Percentiles rank a stretch among this genome's conserved stretches.
phyloP scores from a whole-genome alignment of 2,888 invertebrate species.

The Mechanitis mazaeus region DNA sequence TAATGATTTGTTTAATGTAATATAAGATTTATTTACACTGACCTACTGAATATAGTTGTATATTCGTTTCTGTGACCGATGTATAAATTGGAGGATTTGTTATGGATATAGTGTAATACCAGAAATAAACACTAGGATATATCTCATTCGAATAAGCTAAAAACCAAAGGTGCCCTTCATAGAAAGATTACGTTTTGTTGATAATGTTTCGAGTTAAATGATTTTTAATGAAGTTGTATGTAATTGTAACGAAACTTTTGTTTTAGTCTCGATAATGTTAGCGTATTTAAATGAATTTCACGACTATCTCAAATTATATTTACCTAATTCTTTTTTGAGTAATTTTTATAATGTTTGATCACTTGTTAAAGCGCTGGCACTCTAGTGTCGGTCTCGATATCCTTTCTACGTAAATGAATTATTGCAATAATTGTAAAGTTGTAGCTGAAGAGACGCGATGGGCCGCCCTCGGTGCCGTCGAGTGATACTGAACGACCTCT shows the following conservation, averaged over 20 bases:
- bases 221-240: slow-evolving; percentile 73
- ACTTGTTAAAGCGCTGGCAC: slow-evolving; percentile 76
- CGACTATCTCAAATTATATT: slow-evolving; percentile 76
- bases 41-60: slow-evolving; percentile 64
- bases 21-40: slow-evolving; percentile 75
- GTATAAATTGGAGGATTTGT: slow-evolving; percentile 69
- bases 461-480: slow-evolving; percentile 46
- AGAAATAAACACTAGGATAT: slow-evolving; percentile 74
- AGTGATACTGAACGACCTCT: slow-evolving; percentile 47
- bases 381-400: slow-evolving; percentile 73
- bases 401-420: slow-evolving; percentile 60
- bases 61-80: slow-evolving; percentile 68
- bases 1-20: slow-evolving; percentile 66
- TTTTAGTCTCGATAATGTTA: slow-evolving; percentile 73
- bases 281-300: slow-evolving; percentile 72
- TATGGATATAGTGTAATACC: slow-evolving; percentile 68
- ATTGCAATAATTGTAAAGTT: slow-evolving; percentile 50
- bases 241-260: slow-evolving; percentile 71
- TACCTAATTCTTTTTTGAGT: slow-evolving; percentile 72
- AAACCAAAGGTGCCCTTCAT: slow-evolving; percentile 92
- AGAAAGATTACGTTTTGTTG: slow-evolving; percentile 77
- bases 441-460: slow-evolving; percentile 35
- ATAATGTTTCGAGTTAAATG: slow-evolving; percentile 75
- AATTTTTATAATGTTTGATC: slow-evolving; percentile 71
- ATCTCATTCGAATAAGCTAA: slow-evolving; percentile 82